Conservation (phyloP, 1,140 invertebrate species). For the Melanaphis sacchari region DNA sequence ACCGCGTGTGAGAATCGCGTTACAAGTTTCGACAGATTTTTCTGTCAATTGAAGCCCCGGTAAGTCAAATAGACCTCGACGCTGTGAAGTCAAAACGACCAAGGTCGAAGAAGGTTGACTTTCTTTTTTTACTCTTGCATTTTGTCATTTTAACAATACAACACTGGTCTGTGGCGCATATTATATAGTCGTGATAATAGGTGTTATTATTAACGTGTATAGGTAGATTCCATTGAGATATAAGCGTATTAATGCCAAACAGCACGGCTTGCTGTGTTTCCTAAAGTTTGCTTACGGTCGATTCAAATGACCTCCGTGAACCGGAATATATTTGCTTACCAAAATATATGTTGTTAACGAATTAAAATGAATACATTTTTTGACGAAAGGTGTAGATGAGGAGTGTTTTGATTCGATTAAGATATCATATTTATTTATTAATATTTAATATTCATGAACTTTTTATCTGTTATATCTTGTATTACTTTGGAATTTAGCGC, state of each 20-base stretch:
- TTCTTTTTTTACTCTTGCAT: background rate
- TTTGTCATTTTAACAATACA: background rate
- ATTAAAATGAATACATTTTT: background rate
- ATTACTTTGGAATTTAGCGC: background rate
- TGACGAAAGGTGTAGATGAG: background rate
- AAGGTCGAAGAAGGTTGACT: conserved; percentile 39
- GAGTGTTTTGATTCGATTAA: too few relatives aligned
- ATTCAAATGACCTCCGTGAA: background rate
- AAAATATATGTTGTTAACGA: background rate
- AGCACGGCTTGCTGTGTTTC: background rate
- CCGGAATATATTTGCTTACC: background rate
- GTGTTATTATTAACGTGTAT: background rate
- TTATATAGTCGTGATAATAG: background rate
- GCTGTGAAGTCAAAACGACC: conserved; percentile 11
- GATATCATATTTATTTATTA: too few relatives aligned
- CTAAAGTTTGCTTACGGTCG: too few relatives aligned
- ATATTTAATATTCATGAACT: background rate
- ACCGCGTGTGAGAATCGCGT: conserved; percentile 31
- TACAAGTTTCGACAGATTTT: conserved; percentile 45
- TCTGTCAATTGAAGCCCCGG: background rate
- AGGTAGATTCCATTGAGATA: background rate
- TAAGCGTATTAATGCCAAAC: background rate
- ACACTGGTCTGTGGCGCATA: background rate
- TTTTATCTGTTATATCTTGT: background rate
- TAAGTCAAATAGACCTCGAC: conserved; percentile 42